Base-by-base conservation (phyloP, 2,888 invertebrate genomes). In the Neria commutata region DNA sequence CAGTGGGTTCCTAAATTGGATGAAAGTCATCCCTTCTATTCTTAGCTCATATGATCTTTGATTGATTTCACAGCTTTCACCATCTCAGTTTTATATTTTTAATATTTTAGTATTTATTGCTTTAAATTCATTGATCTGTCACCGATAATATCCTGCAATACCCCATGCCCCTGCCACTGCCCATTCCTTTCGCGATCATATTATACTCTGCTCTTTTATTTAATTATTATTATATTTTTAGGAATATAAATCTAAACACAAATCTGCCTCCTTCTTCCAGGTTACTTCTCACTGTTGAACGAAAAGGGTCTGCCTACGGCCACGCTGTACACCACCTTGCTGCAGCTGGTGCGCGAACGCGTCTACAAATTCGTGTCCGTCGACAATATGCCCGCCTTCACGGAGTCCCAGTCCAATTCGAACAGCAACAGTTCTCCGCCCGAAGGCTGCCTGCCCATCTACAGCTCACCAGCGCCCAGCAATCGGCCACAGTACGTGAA, bases 221-320 rank as follows among this genome's bases (percentile, higher is more conserved):
- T n/a, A n/a, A n/a, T n/a, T n/a, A n/a, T n/a, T n/a, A n/a, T n/a
- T n/a, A n/a, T n/a, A n/a, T n/a, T n/a, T n/a, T n/a, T n/a, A n/a
- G n/a, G n/a, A n/a, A n/a, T n/a, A n/a, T 1, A 8, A n/a, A 16
- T 56, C 5, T 29, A 14, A 23, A 8, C 23, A 33, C 21, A n/a
- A 11, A 3, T 23, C 1, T 19, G 29, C 56, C 16, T 29, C 63
- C 64, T 68, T 50, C 62, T 76, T 77, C 0, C 83, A 89, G 89
- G 89, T 65, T 89, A 89, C 85, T 89, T 89, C 73, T 89, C 89
- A 51, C 83, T 88, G 60, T 85, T 88, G 60, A 87, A 87, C 48
- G 88, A 88, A 66, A 86, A 88, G 67, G 89, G 89, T 45, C 84
- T 87, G 49, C 86, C 88, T 58, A 85, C 86, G 66, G 90, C 90